Base-by-base conservation (phyloP, 1,140 invertebrate species). In the Frieseomelitta varia region DNA sequence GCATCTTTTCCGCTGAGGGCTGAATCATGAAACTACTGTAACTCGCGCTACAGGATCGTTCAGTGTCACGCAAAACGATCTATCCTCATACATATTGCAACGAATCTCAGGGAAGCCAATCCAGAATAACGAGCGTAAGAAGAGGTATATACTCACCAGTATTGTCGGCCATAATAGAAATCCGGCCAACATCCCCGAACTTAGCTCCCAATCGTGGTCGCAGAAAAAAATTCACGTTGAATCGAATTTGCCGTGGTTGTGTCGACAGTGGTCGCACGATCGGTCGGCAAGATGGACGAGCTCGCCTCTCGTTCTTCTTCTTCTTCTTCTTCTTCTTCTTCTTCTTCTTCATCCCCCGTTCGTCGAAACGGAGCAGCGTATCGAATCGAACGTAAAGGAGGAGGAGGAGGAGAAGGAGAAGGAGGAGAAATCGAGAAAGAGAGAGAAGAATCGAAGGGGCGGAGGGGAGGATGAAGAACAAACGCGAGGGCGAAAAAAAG, bases 261-360 rank as follows among this genome's bases (percentile, higher is more conserved):
- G 61, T 84, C 78, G 83, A 79, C 83, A 79, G 69, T 68, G 83
- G 83, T 79, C 83, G 78, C 78, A 80, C 77, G 78, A 84, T 84
- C 83, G 8, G 34, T 30, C 69, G 78, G 83, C 83, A 72, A 84
- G 83, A 80, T 80, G 83, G 83, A 84, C 83, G 78, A 51, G 74
- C 56, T 47, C 67, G 53, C 10, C 34, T 19, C 4, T 19, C 4
- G 58, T 30, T 53, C 75, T 55, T 27, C 51, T 79, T 53, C 39
- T 14, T n/a, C 24, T 47, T 47, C 53, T 19, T 15, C 17, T 55
- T 19, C 17, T 55, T 19, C 15, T 55, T 12, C 53, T n/a, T n/a
- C 15, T 14, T 55, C n/a, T 21, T 17, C 14, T 53, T 79, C 61
- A 74, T 55, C 83, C 61, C 83, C n/a, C 27, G 39, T 47, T 47